Base-by-base conservation (phyloP, 2,113 vertebrate genomes). In the Spea bombifrons region DNA sequence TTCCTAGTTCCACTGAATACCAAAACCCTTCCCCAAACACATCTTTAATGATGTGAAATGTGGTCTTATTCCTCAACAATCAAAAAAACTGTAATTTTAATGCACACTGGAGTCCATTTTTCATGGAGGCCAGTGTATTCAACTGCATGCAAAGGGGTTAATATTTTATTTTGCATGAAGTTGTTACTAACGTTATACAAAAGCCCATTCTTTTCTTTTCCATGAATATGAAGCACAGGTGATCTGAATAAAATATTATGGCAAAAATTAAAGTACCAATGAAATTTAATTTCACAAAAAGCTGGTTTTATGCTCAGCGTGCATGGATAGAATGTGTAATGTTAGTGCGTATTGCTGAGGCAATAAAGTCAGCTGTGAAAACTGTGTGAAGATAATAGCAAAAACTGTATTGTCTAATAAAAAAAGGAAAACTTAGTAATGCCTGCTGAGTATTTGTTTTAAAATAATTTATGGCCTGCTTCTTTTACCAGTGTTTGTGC, bases 401-500 rank as follows among this genome's bases (percentile, higher is more conserved):
- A 68, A 8, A 52, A 55, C 68, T 65, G 61, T 52, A 17, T 64
- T 49, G 4, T 74, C 59, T 61, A 47, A 65, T 53, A 13, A 67
- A 47, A 47, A 76, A 67, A n/a, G 7, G 8, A 75, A 52, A 75
- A 53, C 50, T 66, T 53, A 76, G 50, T 65, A 68, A 68, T 57
- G 30, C 50, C 50, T 68, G 75, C 65, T 68, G 75, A 68, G 50
- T 46, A 68, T 57, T 47, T 68, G 8, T 67, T 68, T 68, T 47
- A 44, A 76, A 68, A 50, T 68, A 68, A 68, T 76, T 76, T 68
- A 68, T 68, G 55, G 53, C 64, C 43, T 76, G 43, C 1, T 13
- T n/a, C 17, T 68, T 47, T 55, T 68, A 64, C 65, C 52, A 8
- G 3, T 53, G 63, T 64, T 67, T 76, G 65, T 68, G 75, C 52